A percentile compares a stretch with the other conserved stretches of the same genome.
Conservation (phyloP, 1,140 invertebrate genomes). For the Nephila pilipes region DNA sequence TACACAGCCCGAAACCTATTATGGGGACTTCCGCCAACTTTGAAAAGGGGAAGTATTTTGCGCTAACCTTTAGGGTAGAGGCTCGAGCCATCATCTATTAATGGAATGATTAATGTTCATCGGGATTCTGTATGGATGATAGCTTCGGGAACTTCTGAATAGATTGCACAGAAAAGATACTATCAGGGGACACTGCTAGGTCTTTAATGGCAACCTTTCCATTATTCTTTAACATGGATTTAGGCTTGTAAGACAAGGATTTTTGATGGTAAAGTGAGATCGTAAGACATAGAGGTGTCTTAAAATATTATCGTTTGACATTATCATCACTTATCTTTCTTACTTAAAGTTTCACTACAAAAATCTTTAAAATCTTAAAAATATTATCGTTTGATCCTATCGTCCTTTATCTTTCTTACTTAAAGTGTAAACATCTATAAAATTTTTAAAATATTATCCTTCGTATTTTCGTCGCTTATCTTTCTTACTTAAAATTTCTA, state of each 20-base stretch:
- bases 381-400: too few species aligned
- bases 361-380: too few species aligned
- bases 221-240: not conserved
- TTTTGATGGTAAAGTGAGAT: too few species aligned
- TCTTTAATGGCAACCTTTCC: not conserved
- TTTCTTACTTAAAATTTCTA: too few species aligned
- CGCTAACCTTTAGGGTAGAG: conserved; percentile 1
- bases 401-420: too few species aligned
- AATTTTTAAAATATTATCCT: too few species aligned
- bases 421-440: too few species aligned
- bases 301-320: too few species aligned
- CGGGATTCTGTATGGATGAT: not conserved
- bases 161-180: not conserved
- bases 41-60: conserved; percentile 23
- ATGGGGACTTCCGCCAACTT: conserved; percentile 28
- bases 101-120: conserved; percentile 31
- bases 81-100: conserved; percentile 14
- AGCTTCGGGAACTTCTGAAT: not conserved
- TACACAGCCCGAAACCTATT: not conserved
- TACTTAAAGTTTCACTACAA: too few species aligned
- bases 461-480: too few species aligned
- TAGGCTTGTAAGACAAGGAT: not conserved
- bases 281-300: too few species aligned
- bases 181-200: not conserved
- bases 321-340: too few species aligned